phyloP scores from a whole-genome alignment of 2,888 invertebrate genomes.

The Taphrorychus bicolor region DNA sequence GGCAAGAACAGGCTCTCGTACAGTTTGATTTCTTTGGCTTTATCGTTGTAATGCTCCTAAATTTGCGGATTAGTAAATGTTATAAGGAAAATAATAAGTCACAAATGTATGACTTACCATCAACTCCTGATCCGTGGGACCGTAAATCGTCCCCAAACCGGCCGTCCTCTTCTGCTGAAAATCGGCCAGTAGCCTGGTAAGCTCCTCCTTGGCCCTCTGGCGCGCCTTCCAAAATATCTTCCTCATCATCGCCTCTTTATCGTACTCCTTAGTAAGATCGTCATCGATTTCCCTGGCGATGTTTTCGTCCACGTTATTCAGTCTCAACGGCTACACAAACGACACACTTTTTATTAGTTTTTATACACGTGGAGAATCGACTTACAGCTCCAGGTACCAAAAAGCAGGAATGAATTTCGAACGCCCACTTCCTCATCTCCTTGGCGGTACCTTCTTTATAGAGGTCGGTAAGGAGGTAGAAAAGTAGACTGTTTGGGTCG shows the following conservation, averaged over 20 bases:
- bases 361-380: slow-evolving; percentile 42
- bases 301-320: slow-evolving; percentile 83
- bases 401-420: slow-evolving; percentile 98
- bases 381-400: slow-evolving; percentile 86
- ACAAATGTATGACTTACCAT: slow-evolving; percentile 50
- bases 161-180: slow-evolving; percentile 86
- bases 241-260: slow-evolving; percentile 88
- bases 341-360: neutral
- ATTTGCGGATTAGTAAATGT: slow-evolving; percentile 50
- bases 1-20: slow-evolving; percentile 77
- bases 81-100: too few species aligned
- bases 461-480: slow-evolving; percentile 91
- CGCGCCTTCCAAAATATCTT: slow-evolving; percentile 91
- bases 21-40: slow-evolving; percentile 73
- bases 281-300: slow-evolving; percentile 91
- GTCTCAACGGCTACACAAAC: slow-evolving; percentile 76
- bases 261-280: slow-evolving; percentile 80
- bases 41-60: slow-evolving; percentile 73
- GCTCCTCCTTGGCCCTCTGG: slow-evolving; percentile 80
- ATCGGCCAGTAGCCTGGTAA: slow-evolving; percentile 80
- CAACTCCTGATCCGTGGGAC: slow-evolving; percentile 81
- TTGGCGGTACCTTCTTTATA: slow-evolving; percentile 85
- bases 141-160: slow-evolving; percentile 85
- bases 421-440: slow-evolving; percentile 98
- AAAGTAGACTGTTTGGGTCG: slow-evolving; percentile 70